Conservation (phyloP, 2,113 vertebrate genomes). For the Eolophus roseicapilla region DNA sequence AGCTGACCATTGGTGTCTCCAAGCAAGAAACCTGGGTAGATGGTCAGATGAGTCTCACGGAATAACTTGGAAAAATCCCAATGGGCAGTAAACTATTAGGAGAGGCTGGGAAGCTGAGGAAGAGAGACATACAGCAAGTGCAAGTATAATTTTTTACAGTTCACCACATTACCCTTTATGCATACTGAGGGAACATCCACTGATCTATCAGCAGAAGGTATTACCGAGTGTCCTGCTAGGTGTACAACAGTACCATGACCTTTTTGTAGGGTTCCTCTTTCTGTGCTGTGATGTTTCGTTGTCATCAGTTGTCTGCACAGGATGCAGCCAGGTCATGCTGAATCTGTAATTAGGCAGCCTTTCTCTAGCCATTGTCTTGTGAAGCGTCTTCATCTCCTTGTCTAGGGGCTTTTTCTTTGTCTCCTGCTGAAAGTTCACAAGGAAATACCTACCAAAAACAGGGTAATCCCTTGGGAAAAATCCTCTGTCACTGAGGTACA, state of each 20-base stretch:
- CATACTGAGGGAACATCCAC: background rate
- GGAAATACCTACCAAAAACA: background rate
- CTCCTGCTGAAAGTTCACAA: background rate
- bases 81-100: background rate
- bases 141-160: background rate
- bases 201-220: background rate
- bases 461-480: background rate
- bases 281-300: background rate
- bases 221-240: background rate
- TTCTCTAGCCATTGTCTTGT: background rate
- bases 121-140: background rate
- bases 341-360: background rate
- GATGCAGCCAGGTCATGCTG: background rate
- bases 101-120: background rate
- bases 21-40: background rate
- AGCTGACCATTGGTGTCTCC: background rate
- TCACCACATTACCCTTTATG: background rate
- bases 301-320: background rate
- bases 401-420: background rate
- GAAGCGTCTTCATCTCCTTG: background rate
- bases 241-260: rapidly evolving
- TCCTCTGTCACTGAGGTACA: background rate
- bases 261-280: background rate
- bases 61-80: background rate
- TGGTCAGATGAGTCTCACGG: background rate